Base-by-base conservation (phyloP, 2,797 vertebrate species). In the Syngnathus acus region DNA sequence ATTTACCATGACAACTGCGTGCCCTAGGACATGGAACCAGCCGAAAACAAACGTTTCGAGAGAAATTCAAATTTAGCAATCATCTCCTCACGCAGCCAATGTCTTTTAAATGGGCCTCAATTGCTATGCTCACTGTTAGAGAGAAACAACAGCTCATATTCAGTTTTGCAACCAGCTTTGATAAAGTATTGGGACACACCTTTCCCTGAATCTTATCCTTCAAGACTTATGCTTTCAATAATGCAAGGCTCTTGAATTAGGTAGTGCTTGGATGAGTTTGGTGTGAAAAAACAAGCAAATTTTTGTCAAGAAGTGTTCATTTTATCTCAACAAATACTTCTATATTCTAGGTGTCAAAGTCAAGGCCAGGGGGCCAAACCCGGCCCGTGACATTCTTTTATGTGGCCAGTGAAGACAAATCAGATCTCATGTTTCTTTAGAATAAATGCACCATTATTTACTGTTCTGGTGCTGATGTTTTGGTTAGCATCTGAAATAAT, bases 1-100 rank as follows among this genome's bases (percentile, higher is more conserved):
- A 68, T 83, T 76, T 40, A 72, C 62, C 64, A 39, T 39, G 11
- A 3, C 16, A 64, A 13, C 14, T 0, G 21, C 47, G 13, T 37
- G 26, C 16, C 17, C 19, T 9, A 14, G 6, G 11, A 43, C 60
- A 8, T 45, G n/a, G 8, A 57, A 37, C 7, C 55, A 57, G 42
- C 17, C 10, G n/a, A 7, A 43, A 21, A 4, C 10, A 42, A 21
- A 19, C 48, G 13, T 43, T 50, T 63, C 16, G 39, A 51, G 42
- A 65, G 19, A 40, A 42, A 23, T 45, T 62, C 39, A 21, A 42
- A 40, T 21, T 26, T 62, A 26, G 21, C 21, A 43, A 19, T 42
- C 57, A 59, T 59, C 37, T 39, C 37, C 2, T 17, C 17, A 19
- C 57, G 8, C 39, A 42, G 39, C 59, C 39, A 61, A 42, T 42